Evolutionary conservation across 2,113 vertebrate genomes (phyloP), one percentile per base, ranked within the genome.

Genomic region (Gavialis gangeticus): DNA sequence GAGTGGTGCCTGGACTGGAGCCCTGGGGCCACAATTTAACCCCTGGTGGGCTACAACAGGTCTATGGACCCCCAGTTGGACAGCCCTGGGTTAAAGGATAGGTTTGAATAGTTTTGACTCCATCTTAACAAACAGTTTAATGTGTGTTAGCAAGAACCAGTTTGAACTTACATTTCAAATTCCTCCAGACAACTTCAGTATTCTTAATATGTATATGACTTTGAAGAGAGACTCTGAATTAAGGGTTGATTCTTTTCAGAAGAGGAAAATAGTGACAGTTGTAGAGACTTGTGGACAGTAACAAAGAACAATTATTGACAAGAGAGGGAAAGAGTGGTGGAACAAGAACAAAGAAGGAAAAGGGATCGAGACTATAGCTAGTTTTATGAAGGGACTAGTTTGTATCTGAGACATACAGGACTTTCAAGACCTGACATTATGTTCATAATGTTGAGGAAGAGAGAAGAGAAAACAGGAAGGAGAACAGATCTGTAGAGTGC

Each of bases 281-380:
- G 71, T 30, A 18, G 16, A 7, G 25, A 4, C 15, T 79, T 77
- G 75, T 22, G 46, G 77, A 63, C 89, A 57, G 66, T 87, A 79
- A 64, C 1, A 1, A 24, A 67, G 73, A 91, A 4, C 21, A 69
- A 58, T 82, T 71, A 28, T 54, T 77, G n/a, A n/a, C 37, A 76
- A 28, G 34, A 25, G 55, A 82, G 82, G 12, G 22, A 57, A 82
- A 62, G 75, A 30, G 25, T 83, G 77, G 62, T 59, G 24, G 84
- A 79, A 8, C 0, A 0, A 62, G 71, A 82, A 12, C 13, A 75
- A 85, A 64, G 4, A 27, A 1, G 9, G 60, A 24, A 22, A 3
- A 1, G 64, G 79, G 16, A 57, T 79, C 5, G n/a, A 81, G 57
- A 25, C 37, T 46, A 62, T 6, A 60, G 9, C 14, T 46, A 59